Evolutionary conservation across 2,113 vertebrate species (phyloP).

Genomic region (Istiophorus platypterus): DNA sequence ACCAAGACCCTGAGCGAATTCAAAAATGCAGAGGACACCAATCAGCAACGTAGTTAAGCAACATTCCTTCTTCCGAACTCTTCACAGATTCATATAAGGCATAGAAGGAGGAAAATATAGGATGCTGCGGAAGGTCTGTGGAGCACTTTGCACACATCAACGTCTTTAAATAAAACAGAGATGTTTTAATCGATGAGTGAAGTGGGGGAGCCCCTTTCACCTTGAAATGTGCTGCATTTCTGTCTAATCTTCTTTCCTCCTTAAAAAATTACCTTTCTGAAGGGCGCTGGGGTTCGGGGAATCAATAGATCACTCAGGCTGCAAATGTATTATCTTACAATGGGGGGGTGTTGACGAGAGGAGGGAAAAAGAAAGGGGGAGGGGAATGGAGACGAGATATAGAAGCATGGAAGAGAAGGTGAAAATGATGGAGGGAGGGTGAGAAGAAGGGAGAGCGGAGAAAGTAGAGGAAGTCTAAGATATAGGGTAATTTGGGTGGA

Average conservation of each 20-base stretch:
- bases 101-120: conserved; percentile 7
- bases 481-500: conserved; percentile 41
- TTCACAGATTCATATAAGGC: background rate
- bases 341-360: conserved; percentile 54
- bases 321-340: conserved; percentile 85
- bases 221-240: conserved; percentile 79
- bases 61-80: background rate
- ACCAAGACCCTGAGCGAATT: background rate
- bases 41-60: background rate
- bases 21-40: background rate
- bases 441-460: conserved; percentile 30
- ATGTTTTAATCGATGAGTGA: conserved; percentile 61
- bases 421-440: conserved; percentile 36
- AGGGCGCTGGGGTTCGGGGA: conserved; percentile 67
- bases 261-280: conserved; percentile 81
- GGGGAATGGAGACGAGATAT: conserved; percentile 10
- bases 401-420: conserved; percentile 19
- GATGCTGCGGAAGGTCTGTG: background rate
- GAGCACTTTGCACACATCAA: conserved; percentile 23
- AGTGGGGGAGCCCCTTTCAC: conserved; percentile 73
- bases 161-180: conserved; percentile 29
- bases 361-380: conserved; percentile 2
- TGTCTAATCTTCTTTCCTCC: conserved; percentile 77
- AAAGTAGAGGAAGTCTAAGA: conserved; percentile 55
- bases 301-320: conserved; percentile 86